A percentile compares a stretch with the other conserved stretches of the same genome.
phyloP scores from a whole-genome alignment of 2,113 vertebrate species.

The Gambusia affinis region DNA sequence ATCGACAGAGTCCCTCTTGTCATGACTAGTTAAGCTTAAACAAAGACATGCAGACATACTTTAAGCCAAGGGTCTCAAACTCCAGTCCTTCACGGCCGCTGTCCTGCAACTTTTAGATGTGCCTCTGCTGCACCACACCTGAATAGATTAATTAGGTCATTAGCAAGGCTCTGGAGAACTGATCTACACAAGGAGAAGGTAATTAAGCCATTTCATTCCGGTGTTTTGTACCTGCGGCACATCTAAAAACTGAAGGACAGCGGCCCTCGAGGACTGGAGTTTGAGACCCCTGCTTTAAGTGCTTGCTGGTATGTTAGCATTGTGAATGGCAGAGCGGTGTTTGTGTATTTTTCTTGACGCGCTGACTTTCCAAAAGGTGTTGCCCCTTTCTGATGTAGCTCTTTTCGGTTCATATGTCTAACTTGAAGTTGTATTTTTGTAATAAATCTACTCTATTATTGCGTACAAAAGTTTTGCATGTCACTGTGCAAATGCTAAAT shows the following conservation, averaged over 20 bases:
- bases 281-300: not conserved
- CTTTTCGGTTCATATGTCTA: slow-evolving; percentile 29
- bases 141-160: too few species aligned
- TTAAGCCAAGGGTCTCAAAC: not conserved
- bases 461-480: slow-evolving; percentile 50
- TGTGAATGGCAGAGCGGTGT: slow-evolving; percentile 26
- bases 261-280: too few species aligned
- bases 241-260: too few species aligned
- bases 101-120: too few species aligned
- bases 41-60: not conserved
- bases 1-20: not conserved
- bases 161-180: too few species aligned
- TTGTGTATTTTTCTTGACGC: slow-evolving; percentile 30
- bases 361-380: slow-evolving; percentile 34
- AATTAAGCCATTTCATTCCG: too few species aligned
- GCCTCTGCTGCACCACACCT: too few species aligned
- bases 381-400: slow-evolving; percentile 21
- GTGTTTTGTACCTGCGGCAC: too few species aligned
- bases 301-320: not conserved
- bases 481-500: slow-evolving; percentile 36
- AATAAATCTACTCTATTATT: slow-evolving; percentile 28
- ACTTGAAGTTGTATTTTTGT: slow-evolving; percentile 47
- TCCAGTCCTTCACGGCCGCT: too few species aligned
- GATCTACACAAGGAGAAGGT: too few species aligned
- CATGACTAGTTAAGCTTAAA: slow-evolving; percentile 2